Conservation (phyloP, 2,113 vertebrate species). For the Myotis davidii region DNA sequence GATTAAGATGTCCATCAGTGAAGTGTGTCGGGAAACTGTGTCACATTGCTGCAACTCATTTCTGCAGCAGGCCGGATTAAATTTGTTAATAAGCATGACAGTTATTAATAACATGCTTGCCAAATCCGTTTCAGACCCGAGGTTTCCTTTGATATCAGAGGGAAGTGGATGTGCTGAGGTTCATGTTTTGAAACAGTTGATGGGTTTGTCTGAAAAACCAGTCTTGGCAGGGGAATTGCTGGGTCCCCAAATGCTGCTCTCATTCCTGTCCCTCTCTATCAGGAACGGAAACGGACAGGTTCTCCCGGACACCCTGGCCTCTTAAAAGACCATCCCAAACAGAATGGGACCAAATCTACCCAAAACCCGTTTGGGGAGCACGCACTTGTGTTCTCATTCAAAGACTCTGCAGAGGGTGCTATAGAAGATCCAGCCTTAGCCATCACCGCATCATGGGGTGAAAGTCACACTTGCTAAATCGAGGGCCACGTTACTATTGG, state of each 20-base stretch:
- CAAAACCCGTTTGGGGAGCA: neutral
- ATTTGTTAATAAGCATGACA: slow-evolving; percentile 73
- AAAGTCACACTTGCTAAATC: neutral
- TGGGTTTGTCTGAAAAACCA: slow-evolving; percentile 57
- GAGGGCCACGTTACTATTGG: neutral
- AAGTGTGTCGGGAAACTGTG: slow-evolving; percentile 49
- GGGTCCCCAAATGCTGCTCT: neutral
- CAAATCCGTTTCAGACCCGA: slow-evolving; percentile 62
- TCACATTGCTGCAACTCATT: slow-evolving; percentile 49
- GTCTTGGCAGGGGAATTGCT: neutral
- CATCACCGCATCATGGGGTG: neutral
- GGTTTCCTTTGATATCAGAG: slow-evolving; percentile 53
- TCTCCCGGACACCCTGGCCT: neutral
- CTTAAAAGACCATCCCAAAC: neutral
- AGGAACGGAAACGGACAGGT: neutral
- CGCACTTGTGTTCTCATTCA: neutral
- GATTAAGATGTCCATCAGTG: slow-evolving; percentile 44
- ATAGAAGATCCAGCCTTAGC: neutral
- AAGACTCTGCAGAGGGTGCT: slow-evolving; percentile 10
- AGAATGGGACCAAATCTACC: neutral
- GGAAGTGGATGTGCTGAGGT: slow-evolving; percentile 36
- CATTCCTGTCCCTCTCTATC: slow-evolving; percentile 11
- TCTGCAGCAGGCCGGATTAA: slow-evolving; percentile 69
- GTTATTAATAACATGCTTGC: slow-evolving; percentile 71
- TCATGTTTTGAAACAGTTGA: neutral